phyloP scores from a whole-genome alignment of 1,140 invertebrate genomes.

The Lordiphosa collinella region DNA sequence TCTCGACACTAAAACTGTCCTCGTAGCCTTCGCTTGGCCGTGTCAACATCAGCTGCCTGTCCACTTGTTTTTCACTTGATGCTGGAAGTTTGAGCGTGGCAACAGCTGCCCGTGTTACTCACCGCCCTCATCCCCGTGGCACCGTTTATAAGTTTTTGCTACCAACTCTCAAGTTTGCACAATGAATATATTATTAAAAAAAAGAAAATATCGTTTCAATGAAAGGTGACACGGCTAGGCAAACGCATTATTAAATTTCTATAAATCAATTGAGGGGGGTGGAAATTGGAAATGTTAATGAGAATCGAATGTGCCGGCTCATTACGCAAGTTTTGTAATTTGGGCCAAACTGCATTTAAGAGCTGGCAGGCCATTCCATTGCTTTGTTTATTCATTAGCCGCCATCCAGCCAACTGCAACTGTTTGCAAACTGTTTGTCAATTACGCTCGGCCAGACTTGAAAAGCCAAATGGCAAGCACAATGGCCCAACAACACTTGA shows the following conservation, averaged over 20 bases:
- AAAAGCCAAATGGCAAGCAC: constrained; percentile 36
- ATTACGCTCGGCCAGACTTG: constrained; percentile 29
- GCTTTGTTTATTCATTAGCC: constrained; percentile 42
- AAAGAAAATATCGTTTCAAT: constrained; percentile 38
- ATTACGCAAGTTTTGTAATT: constrained; percentile 42
- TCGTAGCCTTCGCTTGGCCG: constrained; percentile 9
- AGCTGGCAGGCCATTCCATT: constrained; percentile 39
- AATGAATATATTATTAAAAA: constrained; percentile 66
- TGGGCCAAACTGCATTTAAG: constrained; percentile 29
- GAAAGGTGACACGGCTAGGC: constrained; percentile 8
- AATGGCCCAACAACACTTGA: constrained; percentile 38
- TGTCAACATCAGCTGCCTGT: constrained; percentile 67
- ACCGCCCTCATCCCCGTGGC: not conserved
- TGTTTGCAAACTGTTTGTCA: constrained; percentile 41
- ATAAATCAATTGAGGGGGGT: constrained; percentile 39
- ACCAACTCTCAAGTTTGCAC: constrained; percentile 33
- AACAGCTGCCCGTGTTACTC: constrained; percentile 36
- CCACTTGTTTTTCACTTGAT: constrained; percentile 72
- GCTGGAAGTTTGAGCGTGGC: constrained; percentile 52
- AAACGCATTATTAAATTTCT: constrained; percentile 45
- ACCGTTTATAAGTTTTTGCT: constrained; percentile 30
- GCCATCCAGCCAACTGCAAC: constrained; percentile 30
- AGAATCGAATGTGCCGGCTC: constrained; percentile 44
- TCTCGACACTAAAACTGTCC: constrained; percentile 46
- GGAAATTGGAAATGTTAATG: constrained; percentile 39